phyloP scores from a whole-genome alignment of 2,888 invertebrate species.

The Anarsia innoxiella region DNA sequence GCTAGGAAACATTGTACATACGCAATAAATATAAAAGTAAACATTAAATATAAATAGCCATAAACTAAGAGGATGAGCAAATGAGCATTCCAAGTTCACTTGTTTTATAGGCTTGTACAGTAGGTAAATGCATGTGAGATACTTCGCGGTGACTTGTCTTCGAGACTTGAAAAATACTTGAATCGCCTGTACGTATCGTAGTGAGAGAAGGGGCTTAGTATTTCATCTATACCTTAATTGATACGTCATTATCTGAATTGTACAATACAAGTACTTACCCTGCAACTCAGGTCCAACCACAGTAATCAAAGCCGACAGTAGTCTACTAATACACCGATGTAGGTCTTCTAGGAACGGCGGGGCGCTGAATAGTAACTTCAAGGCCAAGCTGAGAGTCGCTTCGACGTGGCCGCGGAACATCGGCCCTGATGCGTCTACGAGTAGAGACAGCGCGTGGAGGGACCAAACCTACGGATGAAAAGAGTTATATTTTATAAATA shows the following conservation, averaged over 20 bases:
- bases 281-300: slow-evolving; percentile 99
- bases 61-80: no score
- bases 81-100: no score
- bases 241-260: no score
- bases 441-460: slow-evolving; percentile 93
- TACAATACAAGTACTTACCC: slow-evolving; percentile 46
- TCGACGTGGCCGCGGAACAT: slow-evolving; percentile 99
- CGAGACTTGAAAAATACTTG: no score
- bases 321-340: slow-evolving; percentile 90
- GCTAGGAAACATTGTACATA: slow-evolving; percentile 34
- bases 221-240: no score
- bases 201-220: no score
- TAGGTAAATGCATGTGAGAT: no score
- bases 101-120: no score
- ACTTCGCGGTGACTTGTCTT: no score
- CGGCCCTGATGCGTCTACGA: slow-evolving; percentile 98
- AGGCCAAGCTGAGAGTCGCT: slow-evolving; percentile 90
- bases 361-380: slow-evolving; percentile 92
- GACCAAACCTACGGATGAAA: slow-evolving; percentile 87
- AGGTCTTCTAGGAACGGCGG: slow-evolving; percentile 93
- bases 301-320: slow-evolving; percentile 95
- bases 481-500: not conserved
- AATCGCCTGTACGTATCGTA: no score
- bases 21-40: no score
- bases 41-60: no score